Evolutionary conservation across 2,888 invertebrate species (phyloP), one percentile per base, ranked within the genome.

Genomic region (Xestia c-nigrum): DNA sequence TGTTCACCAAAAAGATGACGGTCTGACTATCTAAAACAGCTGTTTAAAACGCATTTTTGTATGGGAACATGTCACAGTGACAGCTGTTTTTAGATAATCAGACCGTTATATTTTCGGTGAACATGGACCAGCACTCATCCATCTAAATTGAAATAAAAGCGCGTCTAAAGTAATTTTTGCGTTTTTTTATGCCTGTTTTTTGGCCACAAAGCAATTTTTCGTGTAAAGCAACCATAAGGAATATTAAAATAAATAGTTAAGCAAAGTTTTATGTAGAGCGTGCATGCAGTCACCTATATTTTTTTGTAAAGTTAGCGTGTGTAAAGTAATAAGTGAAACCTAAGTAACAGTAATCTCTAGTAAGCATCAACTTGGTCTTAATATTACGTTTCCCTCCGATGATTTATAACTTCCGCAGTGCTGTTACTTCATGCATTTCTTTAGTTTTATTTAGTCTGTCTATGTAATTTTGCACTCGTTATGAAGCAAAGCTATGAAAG

Each of bases 301-400:
- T 38, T 57, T 72, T 72, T 63, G 55, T 68, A 2, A 64, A 52
- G 64, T 76, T 79, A 63, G 65, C 55, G 71, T 50, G 50, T 52
- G 63, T 31, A 76, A n/a, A n/a, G 19, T 40, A 76, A 38, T 16
- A 43, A 63, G 80, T 84, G 80, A 81, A 81, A 84, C 61, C 40
- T 73, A 55, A 55, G 64, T 69, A 50, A 46, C 57, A 38, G 55
- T 84, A n/a, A 70, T 72, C 73, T 72, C 24, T 46, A 38, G 43
- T 69, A 4, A 10, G 47, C 40, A 81, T 84, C 81, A 57, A 57
- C 24, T 78, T 40, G n/a, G 47, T 76, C 66, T 67, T 50, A 66
- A 21, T 67, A 9, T 46, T 40, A 50, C 55, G 38, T 73, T 69
- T 80, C 64, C 67, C 21, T 68, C 52, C 73, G 40, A 57, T 73